Base-by-base conservation (phyloP, 2,113 vertebrate genomes). In the Rhinolophus ferrumequinum region DNA sequence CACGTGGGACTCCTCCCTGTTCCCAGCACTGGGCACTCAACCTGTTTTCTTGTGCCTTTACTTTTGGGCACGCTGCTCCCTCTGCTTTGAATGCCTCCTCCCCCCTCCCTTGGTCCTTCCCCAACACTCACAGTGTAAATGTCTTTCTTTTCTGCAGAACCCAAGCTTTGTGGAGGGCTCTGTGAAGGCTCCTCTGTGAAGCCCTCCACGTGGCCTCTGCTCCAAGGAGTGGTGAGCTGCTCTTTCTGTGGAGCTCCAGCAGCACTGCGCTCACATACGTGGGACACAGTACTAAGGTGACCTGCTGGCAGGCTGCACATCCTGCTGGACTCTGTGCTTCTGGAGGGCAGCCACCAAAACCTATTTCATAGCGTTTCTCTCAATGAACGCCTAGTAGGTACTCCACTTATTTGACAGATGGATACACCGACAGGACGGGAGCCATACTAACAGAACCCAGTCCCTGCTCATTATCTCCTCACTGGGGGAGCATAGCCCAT, bases 151-250 rank as follows among this genome's bases (percentile, higher is more conserved):
- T 64, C 35, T 91, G 67, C 19, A 44, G 88, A 95, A 69, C 15
- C 50, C 26, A 75, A 75, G 73, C 52, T 90, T 73, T 67, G 58
- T 58, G 50, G 26, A 47, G 52, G 19, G 16, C 56, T 41, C 6
- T 8, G 3, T 24, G 41, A 84, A 75, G 47, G 3, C 12, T 79
- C 22, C 56, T 41, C 8, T 10, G 4, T 21, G 41, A 85, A 76
- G 81, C n/a, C 38, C 70, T 87, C 85, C 56, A 50, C 0, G 2
- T 3, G 44, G 5, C 22, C 24, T 81, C 35, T 75, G 56, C 13
- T 54, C 47, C 3, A 5, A 0, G 8, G 41, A 5, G 33, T 28
- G 64, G 15, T 26, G 60, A 93, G 47, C 0, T 0, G 0, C 11
- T 69, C 26, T 47, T 64, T 88, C 64, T 52, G 22, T 0, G 35